Percentiles rank a stretch among this genome's conserved stretches.
These are phyloP conservation scores for Leguminivora glycinivorella DNA, from an alignment of 1,140 invertebrate genomes.

Conservation along the genomic window DNA sequence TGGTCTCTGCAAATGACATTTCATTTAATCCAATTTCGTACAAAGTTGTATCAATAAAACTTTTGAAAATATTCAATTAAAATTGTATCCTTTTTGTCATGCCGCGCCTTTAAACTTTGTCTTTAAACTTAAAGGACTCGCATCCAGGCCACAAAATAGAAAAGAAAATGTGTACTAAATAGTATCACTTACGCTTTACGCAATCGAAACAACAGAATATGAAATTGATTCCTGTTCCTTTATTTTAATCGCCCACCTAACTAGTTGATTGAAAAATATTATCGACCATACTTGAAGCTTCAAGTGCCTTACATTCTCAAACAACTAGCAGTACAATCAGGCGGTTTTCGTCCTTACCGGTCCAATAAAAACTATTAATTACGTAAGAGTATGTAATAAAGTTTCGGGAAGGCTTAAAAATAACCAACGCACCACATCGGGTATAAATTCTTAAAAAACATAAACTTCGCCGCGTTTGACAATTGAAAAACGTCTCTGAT, in stretches of 20 bases:
- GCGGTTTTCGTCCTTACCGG: slow-evolving; percentile 70
- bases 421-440: slow-evolving; percentile 60
- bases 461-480: slow-evolving; percentile 58
- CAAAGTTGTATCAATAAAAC: too few species aligned
- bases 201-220: neutral
- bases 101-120: too few species aligned
- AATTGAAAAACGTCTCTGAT: slow-evolving; percentile 45
- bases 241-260: neutral
- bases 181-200: neutral
- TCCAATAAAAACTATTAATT: slow-evolving; percentile 77
- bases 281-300: neutral
- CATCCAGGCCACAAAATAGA: too few species aligned
- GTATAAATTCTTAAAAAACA: slow-evolving; percentile 78
- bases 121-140: too few species aligned
- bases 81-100: too few species aligned
- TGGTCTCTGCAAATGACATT: too few species aligned
- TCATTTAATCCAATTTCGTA: too few species aligned
- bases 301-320: slow-evolving; percentile 40
- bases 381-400: slow-evolving; percentile 75
- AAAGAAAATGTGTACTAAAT: too few species aligned
- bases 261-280: slow-evolving; percentile 1
- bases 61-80: too few species aligned
- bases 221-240: neutral
- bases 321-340: slow-evolving; percentile 59
- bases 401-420: slow-evolving; percentile 74